Conservation (phyloP, 2,888 invertebrate genomes). For the Gari tellinella region DNA sequence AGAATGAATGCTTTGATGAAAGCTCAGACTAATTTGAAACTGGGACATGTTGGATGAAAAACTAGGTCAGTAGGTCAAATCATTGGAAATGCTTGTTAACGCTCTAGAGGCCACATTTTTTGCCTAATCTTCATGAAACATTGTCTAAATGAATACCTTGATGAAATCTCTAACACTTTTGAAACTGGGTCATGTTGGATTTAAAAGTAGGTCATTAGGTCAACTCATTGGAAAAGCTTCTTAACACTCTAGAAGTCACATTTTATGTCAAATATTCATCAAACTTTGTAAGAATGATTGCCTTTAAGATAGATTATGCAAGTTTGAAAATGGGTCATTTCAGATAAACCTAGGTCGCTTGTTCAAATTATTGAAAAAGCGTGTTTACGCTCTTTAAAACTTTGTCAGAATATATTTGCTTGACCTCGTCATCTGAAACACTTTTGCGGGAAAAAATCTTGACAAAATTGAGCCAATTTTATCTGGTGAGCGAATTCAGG, state of each 20-base stretch:
- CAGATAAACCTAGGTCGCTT: neutral
- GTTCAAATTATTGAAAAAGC: no score
- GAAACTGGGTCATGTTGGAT: conserved; percentile 4
- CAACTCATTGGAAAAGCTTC: conserved; percentile 4
- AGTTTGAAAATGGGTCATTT: conserved; percentile 13
- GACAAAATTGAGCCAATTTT: no score
- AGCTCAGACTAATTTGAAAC: neutral
- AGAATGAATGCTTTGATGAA: conserved; percentile 3
- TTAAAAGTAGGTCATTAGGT: conserved; percentile 16
- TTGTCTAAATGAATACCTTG: conserved; percentile 6
- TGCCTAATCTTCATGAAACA: neutral
- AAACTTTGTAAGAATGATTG: conserved; percentile 11
- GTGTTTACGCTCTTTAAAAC: no score
- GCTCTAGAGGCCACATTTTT: conserved; percentile 8
- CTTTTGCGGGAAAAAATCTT: no score
- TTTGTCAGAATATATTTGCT: no score
- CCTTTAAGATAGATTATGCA: neutral
- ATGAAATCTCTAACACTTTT: neutral
- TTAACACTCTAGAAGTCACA: conserved; percentile 10
- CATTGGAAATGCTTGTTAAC: conserved; percentile 8
- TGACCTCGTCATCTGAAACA: no score
- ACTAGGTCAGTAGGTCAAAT: neutral
- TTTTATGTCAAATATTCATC: neutral
- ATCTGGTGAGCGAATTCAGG: no score
- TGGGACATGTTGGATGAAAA: conserved; percentile 11